Evolutionary conservation across 2,797 vertebrate species (phyloP), one percentile per base, ranked within the genome.

Genomic region (Muraenolepis orangiensis): DNA sequence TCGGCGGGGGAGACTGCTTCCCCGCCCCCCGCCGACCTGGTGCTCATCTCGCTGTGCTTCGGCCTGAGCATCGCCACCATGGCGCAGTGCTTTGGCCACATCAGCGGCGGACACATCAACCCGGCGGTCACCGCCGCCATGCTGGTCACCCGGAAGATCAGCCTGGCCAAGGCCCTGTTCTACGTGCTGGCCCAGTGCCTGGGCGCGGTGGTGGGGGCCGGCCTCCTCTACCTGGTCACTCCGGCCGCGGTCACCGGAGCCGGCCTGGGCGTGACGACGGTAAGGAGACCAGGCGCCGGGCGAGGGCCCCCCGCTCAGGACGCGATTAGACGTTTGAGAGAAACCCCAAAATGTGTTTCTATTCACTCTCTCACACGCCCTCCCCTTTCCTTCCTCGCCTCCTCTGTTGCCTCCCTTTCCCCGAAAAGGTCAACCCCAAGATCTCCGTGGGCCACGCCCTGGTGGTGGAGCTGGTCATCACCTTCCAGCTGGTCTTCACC

Each of bases 31-130:
- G 92, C 94, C 5, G 95, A 98, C 87, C 91, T 97, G 83, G 95
- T 99, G 74, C 96, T 98, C 26, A 96, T 98, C 86, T 95, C 97
- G 1, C 95, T 98, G 26, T 97, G 96, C 91, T 98, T 98, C 51
- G 97, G 97, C 83, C 95, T 99, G 81, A 96, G 94, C 92, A 98
- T 99, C 6, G 96, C 96, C 20, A 98, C 97, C 42, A 95, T 98
- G 95, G 97, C 96, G 82, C 97, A 98, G 74, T 96, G 96, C 83
- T 97, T 98, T 3, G 94, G 95, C 10, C 97, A 98, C 90, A 97
- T 99, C 90, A 98, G 97, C 0, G 97, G 97, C 0, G 96, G 95
- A 67, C 97, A 99, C 92, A 95, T 99, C 81, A 99, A 99, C 87
- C 97, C 97, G 0, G 97, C 96, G 0, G 96, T 98, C 79, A 98